Evolutionary conservation across 2,113 vertebrate species (phyloP), one percentile per base, ranked within the genome.

Genomic region (Entomyzon cyanotis): DNA sequence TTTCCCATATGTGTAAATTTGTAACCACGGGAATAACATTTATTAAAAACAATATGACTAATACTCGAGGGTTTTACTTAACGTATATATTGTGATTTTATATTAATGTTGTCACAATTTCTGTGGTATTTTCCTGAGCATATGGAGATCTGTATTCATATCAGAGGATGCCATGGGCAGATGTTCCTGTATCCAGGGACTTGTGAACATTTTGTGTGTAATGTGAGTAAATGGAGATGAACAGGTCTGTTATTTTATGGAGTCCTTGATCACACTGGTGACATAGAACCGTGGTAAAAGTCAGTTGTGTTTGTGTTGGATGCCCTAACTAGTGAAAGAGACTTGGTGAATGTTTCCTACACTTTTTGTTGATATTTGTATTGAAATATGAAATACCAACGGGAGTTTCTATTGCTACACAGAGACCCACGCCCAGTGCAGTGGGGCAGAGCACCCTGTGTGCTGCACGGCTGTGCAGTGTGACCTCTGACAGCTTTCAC

Each of bases 391-490:
- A 74, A 35, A 15, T 5, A n/a, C 8, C 21, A 12, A 1, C 52
- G 19, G 28, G 5, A 18, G 17, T 46, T 70, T 39, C 30, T n/a
- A 47, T 2, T 1, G 52, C 11, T 17, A 7, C 21, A 5, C 10
- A 10, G 10, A 58, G 35, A 9, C 1, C 1, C 0, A 2, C 0
- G 18, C 70, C 23, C 6, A 0, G 13, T 0, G 60, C 75, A 23
- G 60, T 0, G 67, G 25, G 31, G 28, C 35, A 42, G 18, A 31
- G 3, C 4, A 2, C 7, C 33, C 65, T 3, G 44, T 0, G 58
- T 1, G 71, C 7, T 3, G 68, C 9, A 0, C 18, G 0, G 37
- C 5, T 3, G 37, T 0, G 33, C 17, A 0, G 49, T 0, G 1
- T 0, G 50, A 82, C 44, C 49, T 19, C 77, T 1, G 16, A 0